These are phyloP conservation scores for Cephalopholis sonnerati DNA, from an alignment of 2,113 vertebrate species.

Conservation along the genomic window DNA sequence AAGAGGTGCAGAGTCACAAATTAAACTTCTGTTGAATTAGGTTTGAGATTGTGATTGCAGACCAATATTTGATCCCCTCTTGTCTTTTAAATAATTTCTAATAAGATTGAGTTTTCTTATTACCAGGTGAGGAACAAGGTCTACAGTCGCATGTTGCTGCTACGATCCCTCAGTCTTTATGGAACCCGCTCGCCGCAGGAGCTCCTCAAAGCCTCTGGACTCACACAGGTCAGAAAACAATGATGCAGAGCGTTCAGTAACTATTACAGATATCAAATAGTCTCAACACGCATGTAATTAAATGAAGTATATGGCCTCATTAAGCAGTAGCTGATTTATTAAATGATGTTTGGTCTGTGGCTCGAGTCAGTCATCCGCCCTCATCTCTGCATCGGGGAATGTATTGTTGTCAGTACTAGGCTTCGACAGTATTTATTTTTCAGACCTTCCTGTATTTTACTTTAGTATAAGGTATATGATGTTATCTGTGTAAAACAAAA, in stretches of 20 bases:
- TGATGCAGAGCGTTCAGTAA: neutral
- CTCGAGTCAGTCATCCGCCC: too few relatives aligned
- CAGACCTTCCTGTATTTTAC: too few relatives aligned
- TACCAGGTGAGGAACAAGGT: conserved; percentile 95
- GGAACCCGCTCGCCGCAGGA: conserved; percentile 95
- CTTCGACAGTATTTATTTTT: too few relatives aligned
- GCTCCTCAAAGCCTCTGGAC: conserved; percentile 93
- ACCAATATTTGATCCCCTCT: neutral
- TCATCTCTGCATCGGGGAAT: too few relatives aligned
- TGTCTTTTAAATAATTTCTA: neutral
- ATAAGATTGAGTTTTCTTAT: conserved; percentile 10
- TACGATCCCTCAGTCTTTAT: conserved; percentile 91
- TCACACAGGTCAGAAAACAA: conserved; percentile 90
- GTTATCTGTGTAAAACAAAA: too few relatives aligned
- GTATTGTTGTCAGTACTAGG: too few relatives aligned
- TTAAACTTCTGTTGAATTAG: neutral
- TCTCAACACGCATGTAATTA: too few relatives aligned
- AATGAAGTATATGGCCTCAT: too few relatives aligned
- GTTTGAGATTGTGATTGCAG: neutral
- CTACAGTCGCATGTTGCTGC: conserved; percentile 91
- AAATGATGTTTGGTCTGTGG: too few relatives aligned
- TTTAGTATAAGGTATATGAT: too few relatives aligned
- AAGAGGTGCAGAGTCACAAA: conserved; percentile 87
- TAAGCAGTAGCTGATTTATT: too few relatives aligned
- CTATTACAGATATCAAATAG: too few relatives aligned